Conservation (phyloP, 53 echinoderm and acorn worm genomes). For the Echinometra lucunter region DNA sequence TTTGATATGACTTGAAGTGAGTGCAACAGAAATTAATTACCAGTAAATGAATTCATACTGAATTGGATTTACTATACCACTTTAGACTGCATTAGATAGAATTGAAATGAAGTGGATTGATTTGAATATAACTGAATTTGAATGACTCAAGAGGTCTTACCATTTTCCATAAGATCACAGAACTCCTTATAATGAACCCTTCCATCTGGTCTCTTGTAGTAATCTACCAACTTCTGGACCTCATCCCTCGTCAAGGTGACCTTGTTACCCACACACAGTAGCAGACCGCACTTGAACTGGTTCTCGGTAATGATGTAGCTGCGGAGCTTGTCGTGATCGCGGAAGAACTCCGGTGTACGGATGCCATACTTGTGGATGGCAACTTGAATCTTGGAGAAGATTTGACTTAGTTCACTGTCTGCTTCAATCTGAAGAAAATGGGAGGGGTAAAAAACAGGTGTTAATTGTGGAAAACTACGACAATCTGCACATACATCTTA, state of each 20-base stretch:
- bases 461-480: too few species aligned
- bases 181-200: conserved; percentile 94
- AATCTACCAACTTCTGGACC: conserved; percentile 88
- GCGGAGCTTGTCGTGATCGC: conserved; percentile 97
- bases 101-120: too few species aligned
- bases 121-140: too few species aligned
- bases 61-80: too few species aligned
- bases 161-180: conserved; percentile 99
- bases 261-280: conserved; percentile 90
- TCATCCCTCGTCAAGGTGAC: conserved; percentile 85
- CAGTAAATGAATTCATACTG: too few species aligned
- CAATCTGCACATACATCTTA: not conserved
- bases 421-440: conserved; percentile 62
- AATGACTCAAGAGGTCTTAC: conserved; percentile 75
- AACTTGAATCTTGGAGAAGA: conserved; percentile 91
- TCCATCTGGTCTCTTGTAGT: conserved; percentile 86
- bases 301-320: conserved; percentile 97
- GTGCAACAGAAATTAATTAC: too few species aligned
- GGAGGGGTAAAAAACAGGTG: not conserved
- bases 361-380: conserved; percentile 97
- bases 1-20: too few species aligned
- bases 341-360: conserved; percentile 97
- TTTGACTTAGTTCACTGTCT: conserved; percentile 78
- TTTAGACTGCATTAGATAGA: too few species aligned
- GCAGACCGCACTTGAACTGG: conserved; percentile 97